A percentile compares a stretch with the other conserved stretches of the same genome.
Conservation (phyloP, 2,113 vertebrate genomes). For the Phyllostomus hastatus region DNA sequence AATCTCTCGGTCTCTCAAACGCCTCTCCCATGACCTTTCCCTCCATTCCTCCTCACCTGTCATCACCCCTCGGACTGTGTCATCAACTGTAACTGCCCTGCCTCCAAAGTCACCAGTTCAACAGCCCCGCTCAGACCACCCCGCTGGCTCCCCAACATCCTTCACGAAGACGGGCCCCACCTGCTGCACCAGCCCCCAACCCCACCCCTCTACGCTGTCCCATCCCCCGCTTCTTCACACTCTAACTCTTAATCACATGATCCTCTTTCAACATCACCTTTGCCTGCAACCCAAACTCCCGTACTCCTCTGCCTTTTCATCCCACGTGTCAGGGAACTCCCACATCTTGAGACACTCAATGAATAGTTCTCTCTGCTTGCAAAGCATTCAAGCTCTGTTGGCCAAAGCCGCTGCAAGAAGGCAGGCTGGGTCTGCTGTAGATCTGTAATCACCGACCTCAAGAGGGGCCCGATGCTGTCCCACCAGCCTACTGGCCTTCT, state of each 20-base stretch:
- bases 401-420: background rate
- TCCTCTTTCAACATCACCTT: background rate
- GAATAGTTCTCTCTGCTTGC: background rate
- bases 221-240: background rate
- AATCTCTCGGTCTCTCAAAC: background rate
- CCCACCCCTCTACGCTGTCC: background rate
- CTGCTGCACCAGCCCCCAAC: background rate
- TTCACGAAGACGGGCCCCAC: background rate
- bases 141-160: background rate
- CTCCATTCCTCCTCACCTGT: background rate
- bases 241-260: accelerated
- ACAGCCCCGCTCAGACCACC: background rate
- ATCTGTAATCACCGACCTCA: accelerated
- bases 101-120: background rate
- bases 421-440: background rate
- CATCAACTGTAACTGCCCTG: background rate
- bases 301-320: background rate
- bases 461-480: background rate
- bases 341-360: background rate
- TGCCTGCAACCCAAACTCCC: background rate
- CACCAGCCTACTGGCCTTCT: background rate
- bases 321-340: background rate
- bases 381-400: too few relatives aligned
- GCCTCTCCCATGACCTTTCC: background rate
- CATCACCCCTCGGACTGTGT: background rate